Evolutionary conservation across 2,888 invertebrate species (phyloP), one percentile per base, ranked within the genome.

Genomic region (Sinotaia quadrata): DNA sequence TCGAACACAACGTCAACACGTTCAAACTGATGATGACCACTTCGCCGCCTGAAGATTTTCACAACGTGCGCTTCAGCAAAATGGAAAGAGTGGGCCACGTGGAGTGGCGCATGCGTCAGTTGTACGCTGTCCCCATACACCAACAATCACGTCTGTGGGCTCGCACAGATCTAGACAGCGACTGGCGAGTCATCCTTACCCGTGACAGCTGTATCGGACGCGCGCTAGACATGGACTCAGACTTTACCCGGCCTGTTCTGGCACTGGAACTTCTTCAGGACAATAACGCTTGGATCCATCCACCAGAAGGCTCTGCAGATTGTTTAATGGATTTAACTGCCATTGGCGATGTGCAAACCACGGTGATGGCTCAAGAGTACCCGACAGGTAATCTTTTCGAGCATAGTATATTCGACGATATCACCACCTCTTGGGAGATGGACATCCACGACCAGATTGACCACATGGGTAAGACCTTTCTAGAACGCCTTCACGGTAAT

Each of bases 401-500:
- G 49, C 78, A 81, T 67, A 79, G 81, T 57, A 78, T 85, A 59
- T 85, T 85, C 68, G 83, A 81, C 44, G 84, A 84, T 65, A 76
- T 84, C 29, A 84, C 83, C 4, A 80, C 78, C 24, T 75, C 77
- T 4, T 84, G 85, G 85, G 84, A 85, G 68, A 63, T 81, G 18
- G 84, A 84, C 61, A 82, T 85, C 54, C 85, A 85, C 57, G 84
- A 85, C 34, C 85, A 85, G 72, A 84, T 85, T 33, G 84, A 84
- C 44, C 78, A 81, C 33, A 79, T 84, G 33, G 84, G 85, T 0
- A 79, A 81, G 71, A 78, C 75, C 34, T 80, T 85, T 47, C 69
- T 83, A 52, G 82, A 84, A 7, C 78, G 81, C 36, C 76, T 85
- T 0, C 85, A 85, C 71, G 73, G 79, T 7, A 84, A 80, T 61